phyloP scores from a whole-genome alignment of 2,113 vertebrate genomes.

The Holacanthus passer region DNA sequence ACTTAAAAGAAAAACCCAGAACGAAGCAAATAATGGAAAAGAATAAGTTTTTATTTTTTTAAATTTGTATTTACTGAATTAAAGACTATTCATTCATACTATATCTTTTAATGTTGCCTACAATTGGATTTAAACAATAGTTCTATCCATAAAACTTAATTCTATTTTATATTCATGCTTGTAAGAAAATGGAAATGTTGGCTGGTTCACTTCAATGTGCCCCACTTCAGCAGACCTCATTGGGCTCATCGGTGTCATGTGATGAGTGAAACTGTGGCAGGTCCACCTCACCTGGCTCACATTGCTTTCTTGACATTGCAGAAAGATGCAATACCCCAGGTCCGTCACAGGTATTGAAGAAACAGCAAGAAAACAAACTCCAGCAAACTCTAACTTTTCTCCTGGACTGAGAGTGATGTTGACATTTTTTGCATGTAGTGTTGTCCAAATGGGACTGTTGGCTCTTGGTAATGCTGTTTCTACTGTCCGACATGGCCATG shows the following conservation, averaged over 20 bases:
- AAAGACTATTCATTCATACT: too few species aligned
- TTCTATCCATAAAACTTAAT: too few species aligned
- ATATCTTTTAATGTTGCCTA: too few species aligned
- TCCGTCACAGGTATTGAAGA: background rate
- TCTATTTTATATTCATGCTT: background rate
- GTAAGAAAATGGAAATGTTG: background rate
- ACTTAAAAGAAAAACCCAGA: too few species aligned
- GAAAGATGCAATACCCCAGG: background rate
- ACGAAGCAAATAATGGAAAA: too few species aligned
- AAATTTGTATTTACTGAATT: too few species aligned
- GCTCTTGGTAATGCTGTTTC: too few species aligned
- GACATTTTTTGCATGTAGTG: background rate
- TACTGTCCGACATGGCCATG: background rate
- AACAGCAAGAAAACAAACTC: background rate
- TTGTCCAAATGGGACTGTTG: background rate
- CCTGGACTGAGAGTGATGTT: background rate
- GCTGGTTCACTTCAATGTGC: background rate
- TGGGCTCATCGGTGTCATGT: background rate
- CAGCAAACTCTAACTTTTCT: background rate
- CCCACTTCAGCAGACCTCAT: background rate
- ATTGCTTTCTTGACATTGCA: background rate
- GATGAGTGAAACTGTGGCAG: background rate
- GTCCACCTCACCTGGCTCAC: background rate
- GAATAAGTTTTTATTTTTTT: too few species aligned
- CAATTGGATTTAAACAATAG: too few species aligned